Conservation (phyloP, 2,888 invertebrate genomes). For the Machimus atricapillus region DNA sequence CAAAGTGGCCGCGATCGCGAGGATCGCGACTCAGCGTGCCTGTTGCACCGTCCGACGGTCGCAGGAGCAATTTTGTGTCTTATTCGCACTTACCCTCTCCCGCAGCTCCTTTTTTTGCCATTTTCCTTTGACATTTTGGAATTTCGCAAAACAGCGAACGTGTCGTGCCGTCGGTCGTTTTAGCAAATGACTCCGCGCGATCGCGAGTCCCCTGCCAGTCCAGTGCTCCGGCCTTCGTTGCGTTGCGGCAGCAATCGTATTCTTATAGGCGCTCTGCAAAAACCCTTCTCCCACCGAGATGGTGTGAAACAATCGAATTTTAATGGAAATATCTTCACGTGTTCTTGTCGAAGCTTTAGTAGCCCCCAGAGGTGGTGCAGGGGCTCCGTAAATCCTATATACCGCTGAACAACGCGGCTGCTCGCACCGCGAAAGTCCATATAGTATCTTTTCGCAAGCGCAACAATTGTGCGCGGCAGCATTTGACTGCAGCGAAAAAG, state of each 20-base stretch:
- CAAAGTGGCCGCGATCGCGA: background rate
- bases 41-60: background rate
- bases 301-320: slow-evolving; percentile 41
- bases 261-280: background rate
- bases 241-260: background rate
- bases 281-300: slow-evolving; percentile 1
- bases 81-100: background rate
- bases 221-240: background rate
- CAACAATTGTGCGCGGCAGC: slow-evolving; percentile 22
- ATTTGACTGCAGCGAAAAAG: slow-evolving; percentile 12
- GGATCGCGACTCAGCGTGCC: background rate
- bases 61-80: slow-evolving; percentile 34
- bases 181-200: slow-evolving; percentile 18
- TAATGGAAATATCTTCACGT: slow-evolving; percentile 41
- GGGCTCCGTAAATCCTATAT: background rate
- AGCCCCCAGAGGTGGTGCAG: background rate
- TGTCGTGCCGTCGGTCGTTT: slow-evolving; percentile 25
- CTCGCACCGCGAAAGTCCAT: background rate
- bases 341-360: slow-evolving; percentile 7
- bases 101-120: background rate
- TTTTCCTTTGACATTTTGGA: slow-evolving; percentile 38
- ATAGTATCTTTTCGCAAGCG: background rate
- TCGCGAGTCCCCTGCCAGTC: background rate
- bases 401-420: background rate
- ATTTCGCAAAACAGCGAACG: slow-evolving; percentile 36